phyloP scores from a whole-genome alignment of 2,888 invertebrate species.

The Ormia ochracea region DNA sequence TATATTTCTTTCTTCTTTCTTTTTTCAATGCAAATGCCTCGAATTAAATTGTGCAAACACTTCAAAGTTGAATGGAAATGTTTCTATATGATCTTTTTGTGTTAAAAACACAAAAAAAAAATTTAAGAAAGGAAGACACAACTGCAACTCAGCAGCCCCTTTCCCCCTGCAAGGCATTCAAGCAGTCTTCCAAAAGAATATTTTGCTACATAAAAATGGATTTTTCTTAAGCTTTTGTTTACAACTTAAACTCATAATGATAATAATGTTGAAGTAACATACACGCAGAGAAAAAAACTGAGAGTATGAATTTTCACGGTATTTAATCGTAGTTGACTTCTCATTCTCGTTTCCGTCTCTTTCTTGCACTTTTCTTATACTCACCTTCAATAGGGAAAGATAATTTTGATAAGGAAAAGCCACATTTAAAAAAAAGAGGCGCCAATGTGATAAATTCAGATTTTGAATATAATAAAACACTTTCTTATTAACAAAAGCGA shows the following conservation, averaged over 20 bases:
- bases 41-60: constrained; percentile 57
- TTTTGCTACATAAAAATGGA: constrained; percentile 6
- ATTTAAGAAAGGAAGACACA: neutral
- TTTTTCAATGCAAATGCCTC: constrained; percentile 24
- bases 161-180: constrained; percentile 27
- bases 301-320: no score
- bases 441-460: no score
- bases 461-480: no score
- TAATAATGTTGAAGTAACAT: neutral
- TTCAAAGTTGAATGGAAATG: constrained; percentile 45
- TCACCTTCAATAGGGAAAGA: no score
- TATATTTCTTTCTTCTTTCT: neutral
- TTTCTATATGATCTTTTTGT: constrained; percentile 2
- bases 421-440: no score
- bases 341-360: no score
- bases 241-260: constrained; percentile 17
- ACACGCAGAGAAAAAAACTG: constrained; percentile 25
- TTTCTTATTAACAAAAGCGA: no score
- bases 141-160: constrained; percentile 27
- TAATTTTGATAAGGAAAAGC: no score
- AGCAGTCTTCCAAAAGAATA: constrained; percentile 42
- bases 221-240: constrained; percentile 55
- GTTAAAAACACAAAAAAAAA: neutral
- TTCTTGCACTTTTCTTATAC: no score
- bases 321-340: no score